Conservation (phyloP, 2,888 invertebrate species). For the Hyposoter dolosus region DNA sequence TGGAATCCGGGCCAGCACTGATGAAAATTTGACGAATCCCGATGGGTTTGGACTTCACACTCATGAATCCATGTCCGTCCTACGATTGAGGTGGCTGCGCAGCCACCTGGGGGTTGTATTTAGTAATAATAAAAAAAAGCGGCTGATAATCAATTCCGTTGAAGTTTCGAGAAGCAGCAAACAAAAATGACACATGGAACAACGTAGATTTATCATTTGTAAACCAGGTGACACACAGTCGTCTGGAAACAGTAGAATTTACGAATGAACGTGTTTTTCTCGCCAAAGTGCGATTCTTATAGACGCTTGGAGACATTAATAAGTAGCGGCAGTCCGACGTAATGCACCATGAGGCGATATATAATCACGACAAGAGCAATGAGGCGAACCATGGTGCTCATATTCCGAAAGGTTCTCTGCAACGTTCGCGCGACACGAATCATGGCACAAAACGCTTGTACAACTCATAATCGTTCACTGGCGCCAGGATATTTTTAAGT, state of each 20-base stretch:
- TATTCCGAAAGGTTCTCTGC: constrained; percentile 24
- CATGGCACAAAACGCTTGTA: constrained; percentile 70
- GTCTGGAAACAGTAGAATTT: neutral
- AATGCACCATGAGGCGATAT: constrained; percentile 75
- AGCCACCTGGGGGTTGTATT: neutral
- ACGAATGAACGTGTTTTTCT: neutral
- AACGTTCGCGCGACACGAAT: constrained; percentile 25
- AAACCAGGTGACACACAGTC: neutral
- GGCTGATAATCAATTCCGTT: neutral
- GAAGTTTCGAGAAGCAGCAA: neutral
- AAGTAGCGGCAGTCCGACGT: constrained; percentile 70
- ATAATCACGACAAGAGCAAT: constrained; percentile 73
- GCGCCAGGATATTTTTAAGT: constrained; percentile 72
- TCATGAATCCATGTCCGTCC: no score
- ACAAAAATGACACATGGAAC: neutral
- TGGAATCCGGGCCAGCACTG: neutral
- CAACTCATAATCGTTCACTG: constrained; percentile 75
- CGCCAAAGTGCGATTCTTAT: constrained; percentile 39
- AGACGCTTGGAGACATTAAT: constrained; percentile 46
- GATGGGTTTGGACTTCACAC: no score
- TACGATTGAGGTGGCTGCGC: no score
- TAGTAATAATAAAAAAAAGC: neutral
- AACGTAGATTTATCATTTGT: neutral
- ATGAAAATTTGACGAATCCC: neutral
- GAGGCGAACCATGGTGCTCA: constrained; percentile 48